Evolutionary conservation across 1,140 invertebrate species (phyloP).

Genomic region (Eulimnadia texana): DNA sequence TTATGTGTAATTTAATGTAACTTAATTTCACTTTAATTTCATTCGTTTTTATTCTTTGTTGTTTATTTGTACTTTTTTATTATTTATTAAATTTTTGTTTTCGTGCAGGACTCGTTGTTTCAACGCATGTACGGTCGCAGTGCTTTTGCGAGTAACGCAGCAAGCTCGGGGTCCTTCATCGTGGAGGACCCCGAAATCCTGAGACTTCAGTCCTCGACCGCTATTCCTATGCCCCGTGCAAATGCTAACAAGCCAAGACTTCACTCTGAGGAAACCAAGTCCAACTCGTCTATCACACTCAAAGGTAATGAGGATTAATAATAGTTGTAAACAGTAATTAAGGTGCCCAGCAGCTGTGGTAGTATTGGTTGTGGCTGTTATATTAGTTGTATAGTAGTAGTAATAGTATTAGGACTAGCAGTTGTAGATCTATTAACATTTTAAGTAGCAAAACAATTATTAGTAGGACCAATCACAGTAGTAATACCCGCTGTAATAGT

Average conservation of each 20-base stretch:
- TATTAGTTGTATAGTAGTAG: no score
- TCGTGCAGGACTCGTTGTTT: conserved; percentile 52
- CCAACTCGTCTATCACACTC: background rate
- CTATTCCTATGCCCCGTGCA: conserved; percentile 15
- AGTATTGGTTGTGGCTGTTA: no score
- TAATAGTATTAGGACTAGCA: no score
- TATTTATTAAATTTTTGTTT: background rate
- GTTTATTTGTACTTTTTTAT: background rate
- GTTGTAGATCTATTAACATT: no score
- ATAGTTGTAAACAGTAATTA: no score
- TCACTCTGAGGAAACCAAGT: background rate
- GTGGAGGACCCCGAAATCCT: conserved; percentile 71
- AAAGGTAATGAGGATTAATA: conserved; percentile 7
- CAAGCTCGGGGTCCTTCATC: conserved; percentile 37
- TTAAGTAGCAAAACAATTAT: no score
- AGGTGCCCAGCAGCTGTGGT: no score
- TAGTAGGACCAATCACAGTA: no score
- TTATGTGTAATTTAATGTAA: no score
- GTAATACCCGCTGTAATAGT: no score
- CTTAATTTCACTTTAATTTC: background rate
- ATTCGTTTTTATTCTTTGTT: background rate
- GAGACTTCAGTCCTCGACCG: background rate
- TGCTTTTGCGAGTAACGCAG: background rate
- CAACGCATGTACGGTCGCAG: conserved; percentile 61
- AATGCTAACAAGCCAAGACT: conserved; percentile 1